Conservation (phyloP, 2,797 vertebrate species). For the Cheirogaleus major region DNA sequence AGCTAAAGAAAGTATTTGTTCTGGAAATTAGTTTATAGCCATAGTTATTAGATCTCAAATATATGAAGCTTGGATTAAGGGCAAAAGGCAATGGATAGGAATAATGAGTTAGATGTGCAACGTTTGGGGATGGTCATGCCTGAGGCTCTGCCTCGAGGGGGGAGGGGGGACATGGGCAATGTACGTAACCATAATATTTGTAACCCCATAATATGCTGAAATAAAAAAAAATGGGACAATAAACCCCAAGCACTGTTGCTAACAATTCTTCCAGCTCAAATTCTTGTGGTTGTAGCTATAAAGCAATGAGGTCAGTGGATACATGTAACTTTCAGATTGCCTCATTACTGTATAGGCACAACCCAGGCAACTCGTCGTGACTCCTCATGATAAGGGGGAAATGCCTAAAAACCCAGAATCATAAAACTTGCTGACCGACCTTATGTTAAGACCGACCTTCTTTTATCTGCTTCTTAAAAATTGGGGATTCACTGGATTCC, state of each 20-base stretch:
- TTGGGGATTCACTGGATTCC: background rate
- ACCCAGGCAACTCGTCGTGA: background rate
- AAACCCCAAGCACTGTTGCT: background rate
- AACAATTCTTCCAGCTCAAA: slow-evolving; percentile 20
- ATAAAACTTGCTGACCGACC: background rate
- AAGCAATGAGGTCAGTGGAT: background rate
- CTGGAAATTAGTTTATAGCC: background rate
- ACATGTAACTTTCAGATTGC: background rate
- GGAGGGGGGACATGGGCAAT: no score
- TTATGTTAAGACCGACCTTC: background rate
- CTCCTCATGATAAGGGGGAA: background rate
- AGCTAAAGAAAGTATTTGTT: slow-evolving; percentile 48
- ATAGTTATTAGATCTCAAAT: slow-evolving; percentile 3
- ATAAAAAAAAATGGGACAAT: background rate
- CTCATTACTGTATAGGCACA: background rate
- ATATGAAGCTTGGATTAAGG: slow-evolving; percentile 40
- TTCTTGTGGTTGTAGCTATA: background rate
- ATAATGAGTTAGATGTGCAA: no score
- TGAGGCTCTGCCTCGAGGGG: no score
- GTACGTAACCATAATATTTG: no score
- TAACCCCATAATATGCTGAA: no score
- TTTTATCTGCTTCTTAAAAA: background rate
- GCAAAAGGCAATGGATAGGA: background rate
- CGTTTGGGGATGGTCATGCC: no score
- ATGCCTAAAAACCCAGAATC: background rate